phyloP scores from a whole-genome alignment of 2,888 invertebrate species.

The Gnatocerus cornutus region DNA sequence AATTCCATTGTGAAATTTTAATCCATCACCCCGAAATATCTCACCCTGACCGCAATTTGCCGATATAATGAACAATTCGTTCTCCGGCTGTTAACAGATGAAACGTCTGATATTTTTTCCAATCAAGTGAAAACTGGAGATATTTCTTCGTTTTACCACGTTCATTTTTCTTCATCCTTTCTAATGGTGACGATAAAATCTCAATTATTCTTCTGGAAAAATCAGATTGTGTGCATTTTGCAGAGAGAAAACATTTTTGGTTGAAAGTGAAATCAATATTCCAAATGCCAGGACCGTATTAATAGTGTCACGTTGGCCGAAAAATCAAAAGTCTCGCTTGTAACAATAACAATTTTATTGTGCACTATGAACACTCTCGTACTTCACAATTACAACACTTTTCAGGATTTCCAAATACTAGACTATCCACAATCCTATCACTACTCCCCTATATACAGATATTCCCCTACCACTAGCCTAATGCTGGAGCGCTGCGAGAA shows the following conservation, averaged over 20 bases:
- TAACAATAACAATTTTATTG: no score
- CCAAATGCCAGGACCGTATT: slow-evolving; percentile 18
- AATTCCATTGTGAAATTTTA: no score
- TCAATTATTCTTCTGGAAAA: slow-evolving; percentile 36
- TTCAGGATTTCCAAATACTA: no score
- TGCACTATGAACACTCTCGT: no score
- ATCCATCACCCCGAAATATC: background rate
- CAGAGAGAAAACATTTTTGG: slow-evolving; percentile 27
- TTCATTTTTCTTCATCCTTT: slow-evolving; percentile 38
- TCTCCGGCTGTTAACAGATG: slow-evolving; percentile 7
- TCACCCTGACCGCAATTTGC: slow-evolving; percentile 25
- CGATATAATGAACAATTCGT: slow-evolving; percentile 6
- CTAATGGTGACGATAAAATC: slow-evolving; percentile 38
- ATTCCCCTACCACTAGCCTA: no score
- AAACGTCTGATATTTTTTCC: slow-evolving; percentile 28
- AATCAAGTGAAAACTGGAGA: slow-evolving; percentile 42
- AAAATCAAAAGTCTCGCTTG: no score
- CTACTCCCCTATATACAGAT: no score
- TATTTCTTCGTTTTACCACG: slow-evolving; percentile 17
- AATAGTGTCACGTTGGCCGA: no score
- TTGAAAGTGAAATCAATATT: slow-evolving; percentile 28
- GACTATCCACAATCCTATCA: no score
- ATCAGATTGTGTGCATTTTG: slow-evolving; percentile 14
- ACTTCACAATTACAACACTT: no score
- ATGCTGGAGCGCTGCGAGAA: no score